These are phyloP conservation scores for Hoplodrina ambigua DNA, from an alignment of 2,888 invertebrate species.

Conservation along the genomic window DNA sequence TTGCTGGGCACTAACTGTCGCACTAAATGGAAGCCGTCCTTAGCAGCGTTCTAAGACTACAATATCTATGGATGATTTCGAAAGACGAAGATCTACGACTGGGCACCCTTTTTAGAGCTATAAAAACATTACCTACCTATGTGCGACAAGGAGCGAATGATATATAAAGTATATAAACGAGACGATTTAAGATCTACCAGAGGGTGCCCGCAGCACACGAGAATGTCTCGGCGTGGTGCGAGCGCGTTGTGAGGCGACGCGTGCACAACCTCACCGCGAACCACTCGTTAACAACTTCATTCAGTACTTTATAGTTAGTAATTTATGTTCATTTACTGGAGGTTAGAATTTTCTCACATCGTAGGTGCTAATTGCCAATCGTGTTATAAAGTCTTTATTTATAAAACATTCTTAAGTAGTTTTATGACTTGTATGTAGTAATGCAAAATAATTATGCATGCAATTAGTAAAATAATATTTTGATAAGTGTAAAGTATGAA, in stretches of 20 bases:
- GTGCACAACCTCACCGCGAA: constrained; percentile 44
- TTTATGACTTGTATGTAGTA: constrained; percentile 6
- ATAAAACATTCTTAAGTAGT: constrained; percentile 4
- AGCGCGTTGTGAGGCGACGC: constrained; percentile 52
- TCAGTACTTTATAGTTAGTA: background rate
- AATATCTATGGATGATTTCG: constrained; percentile 1
- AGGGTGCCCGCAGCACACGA: constrained; percentile 23
- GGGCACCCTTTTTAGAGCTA: constrained; percentile 8
- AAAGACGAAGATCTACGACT: background rate
- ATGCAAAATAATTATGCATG: constrained; percentile 55
- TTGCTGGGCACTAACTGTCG: background rate
- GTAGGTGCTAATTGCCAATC: background rate
- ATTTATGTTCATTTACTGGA: background rate
- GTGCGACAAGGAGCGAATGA: background rate
- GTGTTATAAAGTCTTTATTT: constrained; percentile 21
- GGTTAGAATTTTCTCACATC: constrained; percentile 8
- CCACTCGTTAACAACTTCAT: background rate
- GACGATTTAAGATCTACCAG: constrained; percentile 59
- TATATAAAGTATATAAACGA: constrained; percentile 10
- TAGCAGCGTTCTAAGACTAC: background rate
- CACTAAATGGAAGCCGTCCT: background rate
- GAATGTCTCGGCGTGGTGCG: constrained; percentile 24
- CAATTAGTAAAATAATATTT: constrained; percentile 62
- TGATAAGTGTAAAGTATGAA: constrained; percentile 57
- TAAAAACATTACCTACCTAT: background rate